Evolutionary conservation across 2,888 invertebrate species (phyloP).

Genomic region (Protodeltote pygarga): DNA sequence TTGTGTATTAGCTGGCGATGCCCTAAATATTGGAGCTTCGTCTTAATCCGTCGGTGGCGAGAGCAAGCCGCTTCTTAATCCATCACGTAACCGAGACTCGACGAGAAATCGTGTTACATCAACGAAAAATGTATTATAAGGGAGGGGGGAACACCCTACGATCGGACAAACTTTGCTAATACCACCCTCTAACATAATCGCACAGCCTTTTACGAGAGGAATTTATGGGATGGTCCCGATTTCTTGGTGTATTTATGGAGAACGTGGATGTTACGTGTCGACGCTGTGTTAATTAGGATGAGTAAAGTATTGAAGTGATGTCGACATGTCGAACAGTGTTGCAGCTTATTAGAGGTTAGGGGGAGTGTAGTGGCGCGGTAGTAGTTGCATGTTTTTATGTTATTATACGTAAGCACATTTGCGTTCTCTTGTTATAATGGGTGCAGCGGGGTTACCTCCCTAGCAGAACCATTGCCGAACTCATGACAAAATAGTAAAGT

Average conservation of each 20-base stretch:
- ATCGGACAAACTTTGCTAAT: slow-evolving; percentile 87
- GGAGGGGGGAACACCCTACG: slow-evolving; percentile 67
- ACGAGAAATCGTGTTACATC: slow-evolving; percentile 88
- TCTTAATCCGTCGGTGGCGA: slow-evolving; percentile 82
- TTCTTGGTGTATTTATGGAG: slow-evolving; percentile 85
- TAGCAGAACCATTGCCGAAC: too few species aligned
- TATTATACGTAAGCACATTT: too few species aligned
- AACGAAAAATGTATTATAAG: slow-evolving; percentile 88
- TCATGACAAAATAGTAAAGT: too few species aligned
- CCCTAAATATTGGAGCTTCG: slow-evolving; percentile 80
- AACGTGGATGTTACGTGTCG: slow-evolving; percentile 81
- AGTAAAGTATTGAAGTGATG: slow-evolving; percentile 64
- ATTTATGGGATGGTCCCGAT: slow-evolving; percentile 86
- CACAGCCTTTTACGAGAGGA: slow-evolving; percentile 87
- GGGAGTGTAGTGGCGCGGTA: too few species aligned
- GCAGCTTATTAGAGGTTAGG: slow-evolving; percentile 31
- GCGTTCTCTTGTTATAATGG: too few species aligned
- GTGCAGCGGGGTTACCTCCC: too few species aligned
- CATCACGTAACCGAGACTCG: slow-evolving; percentile 87
- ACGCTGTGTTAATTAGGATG: slow-evolving; percentile 80
- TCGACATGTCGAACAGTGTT: slow-evolving; percentile 30
- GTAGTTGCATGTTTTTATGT: too few species aligned
- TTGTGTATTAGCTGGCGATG: slow-evolving; percentile 81
- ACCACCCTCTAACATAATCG: slow-evolving; percentile 87
- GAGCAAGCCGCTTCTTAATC: slow-evolving; percentile 84